Evolutionary conservation across 1,140 invertebrate species (phyloP), one percentile per base, ranked within the genome.

Genomic region (Nasonia longicornis): DNA sequence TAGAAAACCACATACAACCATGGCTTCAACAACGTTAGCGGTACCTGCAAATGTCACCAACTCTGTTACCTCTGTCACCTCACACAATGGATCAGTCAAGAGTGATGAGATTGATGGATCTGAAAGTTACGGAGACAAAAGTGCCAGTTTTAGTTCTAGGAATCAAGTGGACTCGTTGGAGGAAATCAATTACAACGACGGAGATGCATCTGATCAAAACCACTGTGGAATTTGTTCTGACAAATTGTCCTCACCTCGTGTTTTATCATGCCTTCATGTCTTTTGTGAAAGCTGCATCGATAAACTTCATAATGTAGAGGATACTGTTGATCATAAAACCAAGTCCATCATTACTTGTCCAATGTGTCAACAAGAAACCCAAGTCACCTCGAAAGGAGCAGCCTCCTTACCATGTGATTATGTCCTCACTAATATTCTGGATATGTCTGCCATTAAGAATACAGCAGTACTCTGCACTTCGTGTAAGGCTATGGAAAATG

Each of bases 211-310:
- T 4, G 73, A 80, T 52, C 48, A 77, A 20, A 83, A 80, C 58
- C 73, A 86, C 22, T 91, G 90, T 73, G 82, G 85, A 85, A 86
- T 91, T 89, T 95, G 90, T 87, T 93, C 93, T 84, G 93, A 94
- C 86, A 95, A 95, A 85, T 91, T 96, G 83, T 94, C 93, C 86
- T 93, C 93, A 86, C 97, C 97, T 67, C 94, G 97, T 84, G 95
- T 98, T 64, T 92, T 99, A 83, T 94, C 95, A 83, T 99, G 97
- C 90, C 93, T 98, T 85, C 97, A 98, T 92, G 96, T 96, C 7
- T 98, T 97, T 91, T 98, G 97, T 91, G 95, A 97, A 90, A 92
- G 94, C 71, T 98, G 97, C 87, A 91, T 98, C 83, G 94, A 96
- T 86, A 96, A 96, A 87, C 92, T 96, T 67, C 83, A 91, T 95